phyloP scores from a whole-genome alignment of 2,888 invertebrate species.

The Diarsia brunnea region DNA sequence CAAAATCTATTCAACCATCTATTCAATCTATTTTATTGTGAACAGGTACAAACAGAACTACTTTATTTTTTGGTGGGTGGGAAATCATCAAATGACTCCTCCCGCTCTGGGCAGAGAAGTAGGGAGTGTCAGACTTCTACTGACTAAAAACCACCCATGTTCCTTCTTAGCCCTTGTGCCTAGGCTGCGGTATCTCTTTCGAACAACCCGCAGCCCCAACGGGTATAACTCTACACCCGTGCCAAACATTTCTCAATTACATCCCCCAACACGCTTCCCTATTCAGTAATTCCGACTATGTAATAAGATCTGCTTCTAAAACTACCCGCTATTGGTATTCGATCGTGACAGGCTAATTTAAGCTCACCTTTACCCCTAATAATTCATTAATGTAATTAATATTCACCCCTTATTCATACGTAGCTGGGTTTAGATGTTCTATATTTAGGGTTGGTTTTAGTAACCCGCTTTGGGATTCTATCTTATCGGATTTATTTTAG shows the following conservation, averaged over 20 bases:
- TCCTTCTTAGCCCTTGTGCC: too few relatives aligned
- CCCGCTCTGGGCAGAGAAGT: too few relatives aligned
- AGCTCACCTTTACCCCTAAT: slow-evolving; percentile 51
- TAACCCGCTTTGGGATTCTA: neutral
- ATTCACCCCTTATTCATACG: slow-evolving; percentile 48
- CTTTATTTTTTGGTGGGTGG: too few relatives aligned
- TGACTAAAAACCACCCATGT: too few relatives aligned
- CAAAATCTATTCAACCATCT: too few relatives aligned
- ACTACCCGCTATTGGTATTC: slow-evolving; percentile 41
- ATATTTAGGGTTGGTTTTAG: neutral
- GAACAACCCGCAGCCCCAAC: too few relatives aligned
- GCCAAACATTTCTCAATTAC: slow-evolving; percentile 16
- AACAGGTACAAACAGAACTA: too few relatives aligned
- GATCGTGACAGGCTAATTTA: slow-evolving; percentile 41
- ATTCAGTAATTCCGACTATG: slow-evolving; percentile 16
- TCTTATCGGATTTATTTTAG: neutral
- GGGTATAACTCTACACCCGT: neutral
- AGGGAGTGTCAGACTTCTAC: too few relatives aligned
- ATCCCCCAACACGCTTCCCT: neutral
- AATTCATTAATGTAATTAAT: slow-evolving; percentile 55
- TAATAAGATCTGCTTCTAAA: slow-evolving; percentile 38
- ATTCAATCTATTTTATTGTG: too few relatives aligned
- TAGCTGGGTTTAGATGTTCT: slow-evolving; percentile 6
- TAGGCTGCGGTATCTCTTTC: too few relatives aligned
- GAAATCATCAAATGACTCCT: too few relatives aligned